A percentile compares a stretch with the other conserved stretches of the same genome.
phyloP scores from a whole-genome alignment of 1,140 invertebrate species.

The Anastatus disparis region DNA sequence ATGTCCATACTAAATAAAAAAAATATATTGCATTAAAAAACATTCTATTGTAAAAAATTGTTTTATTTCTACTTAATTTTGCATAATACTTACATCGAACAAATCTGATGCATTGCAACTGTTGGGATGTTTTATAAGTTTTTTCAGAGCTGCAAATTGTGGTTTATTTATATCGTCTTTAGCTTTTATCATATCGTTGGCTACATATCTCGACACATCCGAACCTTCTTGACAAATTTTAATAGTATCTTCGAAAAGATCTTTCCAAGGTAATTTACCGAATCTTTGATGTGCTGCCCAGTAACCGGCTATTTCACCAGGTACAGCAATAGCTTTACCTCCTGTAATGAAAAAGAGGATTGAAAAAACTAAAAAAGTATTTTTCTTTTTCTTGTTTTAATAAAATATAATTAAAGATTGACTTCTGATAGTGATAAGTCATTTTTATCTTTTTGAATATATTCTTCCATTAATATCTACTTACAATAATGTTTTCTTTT shows the following conservation, averaged over 20 bases:
- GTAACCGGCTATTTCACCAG: constrained; percentile 89
- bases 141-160: background rate
- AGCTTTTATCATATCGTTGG: background rate
- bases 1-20: constrained; percentile 70
- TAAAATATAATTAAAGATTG: too few species aligned
- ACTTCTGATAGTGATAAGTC: too few species aligned
- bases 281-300: constrained; percentile 80
- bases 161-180: background rate
- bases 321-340: constrained; percentile 83
- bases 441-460: too few species aligned
- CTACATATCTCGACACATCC: constrained; percentile 25
- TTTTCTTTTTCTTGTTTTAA: too few species aligned
- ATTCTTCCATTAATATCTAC: too few species aligned
- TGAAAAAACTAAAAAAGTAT: too few species aligned
- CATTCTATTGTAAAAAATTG: too few species aligned
- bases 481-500: too few species aligned
- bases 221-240: constrained; percentile 72
- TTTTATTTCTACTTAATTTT: too few species aligned
- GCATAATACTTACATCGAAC: background rate
- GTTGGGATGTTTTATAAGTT: background rate
- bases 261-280: constrained; percentile 80
- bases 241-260: constrained; percentile 81
- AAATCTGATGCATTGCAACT: background rate
- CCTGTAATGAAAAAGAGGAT: constrained; percentile 59
- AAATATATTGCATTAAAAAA: background rate